A percentile compares a stretch with the other conserved stretches of the same genome.
phyloP scores from a whole-genome alignment of 2,113 vertebrate species.

The Casuarius casuarius region DNA sequence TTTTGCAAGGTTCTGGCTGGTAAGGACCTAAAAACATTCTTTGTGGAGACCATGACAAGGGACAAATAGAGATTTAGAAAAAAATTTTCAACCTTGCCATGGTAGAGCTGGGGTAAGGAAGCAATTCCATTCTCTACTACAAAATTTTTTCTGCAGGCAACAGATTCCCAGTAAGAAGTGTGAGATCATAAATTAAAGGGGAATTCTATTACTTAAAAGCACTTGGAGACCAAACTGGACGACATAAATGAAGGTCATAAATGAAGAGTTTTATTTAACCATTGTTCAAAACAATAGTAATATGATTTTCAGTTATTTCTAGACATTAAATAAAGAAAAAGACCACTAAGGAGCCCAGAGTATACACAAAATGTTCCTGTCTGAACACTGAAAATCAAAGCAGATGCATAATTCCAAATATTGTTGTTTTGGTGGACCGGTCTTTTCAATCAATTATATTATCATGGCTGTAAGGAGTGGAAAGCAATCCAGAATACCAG shows the following conservation, averaged over 20 bases:
- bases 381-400: not conserved
- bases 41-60: fast-evolving
- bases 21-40: not conserved
- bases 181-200: not conserved
- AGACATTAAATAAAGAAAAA: not conserved
- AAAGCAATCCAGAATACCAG: not conserved
- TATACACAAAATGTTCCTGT: not conserved
- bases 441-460: not conserved
- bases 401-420: not conserved
- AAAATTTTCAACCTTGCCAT: not conserved
- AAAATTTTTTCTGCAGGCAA: not conserved
- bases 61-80: not conserved
- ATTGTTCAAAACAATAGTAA: not conserved
- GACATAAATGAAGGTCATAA: not conserved
- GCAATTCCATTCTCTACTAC: not conserved
- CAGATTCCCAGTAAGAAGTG: fast-evolving
- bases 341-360: not conserved
- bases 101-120: not conserved
- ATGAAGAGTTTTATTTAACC: not conserved
- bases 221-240: not conserved
- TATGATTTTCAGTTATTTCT: not conserved
- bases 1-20: not conserved
- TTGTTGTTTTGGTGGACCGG: not conserved
- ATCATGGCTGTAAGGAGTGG: not conserved
- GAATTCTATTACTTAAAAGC: not conserved